Evolutionary conservation across 1,140 invertebrate species (phyloP).

Genomic region (Tenebrio molitor): DNA sequence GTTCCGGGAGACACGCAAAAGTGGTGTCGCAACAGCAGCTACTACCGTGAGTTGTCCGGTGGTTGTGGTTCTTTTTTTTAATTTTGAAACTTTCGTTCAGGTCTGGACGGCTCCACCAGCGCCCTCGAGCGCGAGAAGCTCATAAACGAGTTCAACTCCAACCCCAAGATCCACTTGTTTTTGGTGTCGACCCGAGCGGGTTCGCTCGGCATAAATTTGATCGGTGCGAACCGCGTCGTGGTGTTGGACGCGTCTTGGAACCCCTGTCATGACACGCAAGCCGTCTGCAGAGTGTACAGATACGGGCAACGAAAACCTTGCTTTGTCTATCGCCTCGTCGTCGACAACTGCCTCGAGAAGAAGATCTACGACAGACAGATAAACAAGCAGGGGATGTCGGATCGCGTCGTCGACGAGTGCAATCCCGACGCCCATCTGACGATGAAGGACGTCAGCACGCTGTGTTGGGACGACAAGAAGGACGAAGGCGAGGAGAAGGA

Average conservation of each 20-base stretch:
- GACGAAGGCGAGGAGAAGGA: conserved; percentile 83
- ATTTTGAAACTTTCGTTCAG: conserved; percentile 64
- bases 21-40: conserved; percentile 91
- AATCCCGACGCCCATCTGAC: conserved; percentile 97
- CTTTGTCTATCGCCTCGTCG: conserved; percentile 96
- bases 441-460: conserved; percentile 93
- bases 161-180: conserved; percentile 91
- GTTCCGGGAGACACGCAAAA: conserved; percentile 82
- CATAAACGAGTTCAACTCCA: conserved; percentile 97
- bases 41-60: conserved; percentile 90
- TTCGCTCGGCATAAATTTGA: conserved; percentile 97
- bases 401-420: conserved; percentile 97
- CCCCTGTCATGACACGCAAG: conserved; percentile 99
- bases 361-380: conserved; percentile 99
- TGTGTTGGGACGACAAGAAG: conserved; percentile 91
- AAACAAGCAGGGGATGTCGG: conserved; percentile 96
- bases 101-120: conserved; percentile 95
- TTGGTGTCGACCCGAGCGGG: conserved; percentile 98
- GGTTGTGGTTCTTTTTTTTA: conserved; percentile 35
- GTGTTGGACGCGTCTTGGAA: conserved; percentile 99
- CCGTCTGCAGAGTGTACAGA: conserved; percentile 96
- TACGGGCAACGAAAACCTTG: conserved; percentile 96
- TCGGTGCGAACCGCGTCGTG: conserved; percentile 96
- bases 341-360: conserved; percentile 96
- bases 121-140: conserved; percentile 95